Conservation (phyloP, 1,140 invertebrate species). For the Drosophila lacteicornis region DNA sequence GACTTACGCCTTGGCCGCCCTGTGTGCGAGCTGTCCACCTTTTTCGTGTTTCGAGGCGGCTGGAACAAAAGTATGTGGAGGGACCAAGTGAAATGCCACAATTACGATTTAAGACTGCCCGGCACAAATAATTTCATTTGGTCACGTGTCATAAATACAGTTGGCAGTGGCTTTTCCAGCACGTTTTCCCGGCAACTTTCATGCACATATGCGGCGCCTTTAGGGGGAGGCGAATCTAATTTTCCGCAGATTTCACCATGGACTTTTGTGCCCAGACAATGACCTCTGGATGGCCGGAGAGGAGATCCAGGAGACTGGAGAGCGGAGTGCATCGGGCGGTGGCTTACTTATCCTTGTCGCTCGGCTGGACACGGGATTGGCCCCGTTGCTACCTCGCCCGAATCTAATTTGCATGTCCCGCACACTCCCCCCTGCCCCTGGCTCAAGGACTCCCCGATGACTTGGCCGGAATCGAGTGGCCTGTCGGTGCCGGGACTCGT, state of each 20-base stretch:
- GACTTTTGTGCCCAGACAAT: conserved; percentile 45
- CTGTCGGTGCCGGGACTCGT: conserved; percentile 14
- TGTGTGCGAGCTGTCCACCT: conserved; percentile 61
- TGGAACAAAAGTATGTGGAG: conserved; percentile 21
- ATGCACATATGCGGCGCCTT: conserved; percentile 26
- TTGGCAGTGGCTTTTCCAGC: conserved; percentile 34
- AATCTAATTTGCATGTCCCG: conserved; percentile 64
- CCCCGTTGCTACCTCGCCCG: conserved; percentile 44
- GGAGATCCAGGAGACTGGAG: conserved; percentile 8
- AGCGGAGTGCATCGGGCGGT: conserved; percentile 21
- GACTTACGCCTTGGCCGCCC: conserved; percentile 33
- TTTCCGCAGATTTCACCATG: conserved; percentile 72
- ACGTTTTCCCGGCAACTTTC: conserved; percentile 31
- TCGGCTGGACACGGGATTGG: conserved; percentile 43
- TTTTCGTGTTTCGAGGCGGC: conserved; percentile 54
- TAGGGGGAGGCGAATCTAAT: conserved; percentile 59
- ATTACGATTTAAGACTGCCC: conserved; percentile 48
- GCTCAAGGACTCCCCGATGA: conserved; percentile 46
- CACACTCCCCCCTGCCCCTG: conserved; percentile 15
- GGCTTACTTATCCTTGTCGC: conserved; percentile 63
- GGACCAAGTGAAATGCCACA: conserved; percentile 25
- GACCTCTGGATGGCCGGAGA: conserved; percentile 21
- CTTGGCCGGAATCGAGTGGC: conserved; percentile 22
- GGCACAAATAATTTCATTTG: conserved; percentile 45
- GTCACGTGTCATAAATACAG: conserved; percentile 58